Evolutionary conservation across 1,140 invertebrate genomes (phyloP).

Genomic region (Conus ventricosus): DNA sequence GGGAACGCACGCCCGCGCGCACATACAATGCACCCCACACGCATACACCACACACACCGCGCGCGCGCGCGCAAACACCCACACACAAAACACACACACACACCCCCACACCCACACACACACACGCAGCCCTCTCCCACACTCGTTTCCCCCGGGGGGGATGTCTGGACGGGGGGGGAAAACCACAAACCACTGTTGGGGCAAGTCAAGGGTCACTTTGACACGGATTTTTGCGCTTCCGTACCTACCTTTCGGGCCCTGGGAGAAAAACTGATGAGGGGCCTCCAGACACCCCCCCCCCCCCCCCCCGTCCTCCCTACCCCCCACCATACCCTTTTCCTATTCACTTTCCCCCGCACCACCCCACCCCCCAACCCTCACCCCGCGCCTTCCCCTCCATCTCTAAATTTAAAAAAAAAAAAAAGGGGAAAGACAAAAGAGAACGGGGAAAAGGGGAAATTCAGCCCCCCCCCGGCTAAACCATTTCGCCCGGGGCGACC

Average conservation of each 20-base stretch:
- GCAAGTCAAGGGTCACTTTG: neutral
- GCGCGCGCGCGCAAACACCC: neutral
- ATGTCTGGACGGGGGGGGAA: neutral
- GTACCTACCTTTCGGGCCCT: neutral
- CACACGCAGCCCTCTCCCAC: neutral
- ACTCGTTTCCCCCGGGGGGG: neutral
- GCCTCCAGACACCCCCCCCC: too few species aligned
- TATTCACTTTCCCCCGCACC: too few species aligned
- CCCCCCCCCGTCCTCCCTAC: too few species aligned
- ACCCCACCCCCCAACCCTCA: too few species aligned
- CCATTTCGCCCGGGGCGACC: too few species aligned
- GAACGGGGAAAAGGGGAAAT: too few species aligned
- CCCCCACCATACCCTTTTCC: too few species aligned
- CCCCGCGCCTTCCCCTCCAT: too few species aligned
- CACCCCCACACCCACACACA: neutral
- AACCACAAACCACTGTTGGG: neutral
- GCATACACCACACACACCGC: neutral
- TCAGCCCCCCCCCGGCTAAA: too few species aligned
- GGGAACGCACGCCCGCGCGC: neutral
- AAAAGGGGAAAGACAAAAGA: too few species aligned
- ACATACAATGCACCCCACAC: neutral
- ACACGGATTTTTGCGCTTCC: neutral
- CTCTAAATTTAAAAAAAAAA: too few species aligned
- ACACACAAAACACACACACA: conserved; percentile 2
- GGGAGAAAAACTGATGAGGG: too few species aligned